Evolutionary conservation across 2,797 vertebrate genomes (phyloP).

Genomic region (Macrochelys suwanniensis): DNA sequence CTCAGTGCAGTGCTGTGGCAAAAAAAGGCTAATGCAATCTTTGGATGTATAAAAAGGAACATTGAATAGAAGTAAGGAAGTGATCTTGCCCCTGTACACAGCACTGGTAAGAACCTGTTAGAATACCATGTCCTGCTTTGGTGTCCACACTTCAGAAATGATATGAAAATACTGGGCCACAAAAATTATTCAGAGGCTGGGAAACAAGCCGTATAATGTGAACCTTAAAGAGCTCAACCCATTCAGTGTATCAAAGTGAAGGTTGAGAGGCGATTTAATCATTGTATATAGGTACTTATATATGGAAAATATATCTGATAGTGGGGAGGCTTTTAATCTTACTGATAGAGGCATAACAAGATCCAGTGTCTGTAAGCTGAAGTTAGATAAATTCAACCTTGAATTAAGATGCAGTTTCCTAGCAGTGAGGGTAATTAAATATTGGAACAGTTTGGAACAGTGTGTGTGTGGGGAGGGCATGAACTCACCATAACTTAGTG

Average conservation of each 20-base stretch:
- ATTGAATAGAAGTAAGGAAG: too few relatives aligned
- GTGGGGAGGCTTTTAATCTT: not conserved
- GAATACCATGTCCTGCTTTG: too few relatives aligned
- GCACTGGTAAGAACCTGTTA: too few relatives aligned
- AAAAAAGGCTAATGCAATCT: too few relatives aligned
- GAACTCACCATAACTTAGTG: not conserved
- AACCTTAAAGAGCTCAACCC: not conserved
- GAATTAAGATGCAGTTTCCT: not conserved
- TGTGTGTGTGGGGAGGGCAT: not conserved
- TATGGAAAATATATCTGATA: not conserved
- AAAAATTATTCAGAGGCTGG: too few relatives aligned
- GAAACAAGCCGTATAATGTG: not conserved
- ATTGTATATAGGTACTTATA: not conserved
- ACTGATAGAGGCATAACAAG: not conserved
- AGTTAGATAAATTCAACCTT: not conserved
- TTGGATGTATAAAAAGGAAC: too few relatives aligned
- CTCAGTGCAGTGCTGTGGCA: too few relatives aligned
- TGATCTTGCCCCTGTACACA: too few relatives aligned
- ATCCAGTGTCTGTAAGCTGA: not conserved
- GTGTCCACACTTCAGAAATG: too few relatives aligned
- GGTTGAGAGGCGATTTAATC: not conserved
- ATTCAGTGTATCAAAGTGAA: not conserved
- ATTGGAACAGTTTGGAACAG: not conserved
- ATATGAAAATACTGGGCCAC: too few relatives aligned
- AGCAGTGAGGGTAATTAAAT: not conserved